Base-by-base conservation (phyloP, 2,797 vertebrate genomes). In the Rhyacichthys aspro region DNA sequence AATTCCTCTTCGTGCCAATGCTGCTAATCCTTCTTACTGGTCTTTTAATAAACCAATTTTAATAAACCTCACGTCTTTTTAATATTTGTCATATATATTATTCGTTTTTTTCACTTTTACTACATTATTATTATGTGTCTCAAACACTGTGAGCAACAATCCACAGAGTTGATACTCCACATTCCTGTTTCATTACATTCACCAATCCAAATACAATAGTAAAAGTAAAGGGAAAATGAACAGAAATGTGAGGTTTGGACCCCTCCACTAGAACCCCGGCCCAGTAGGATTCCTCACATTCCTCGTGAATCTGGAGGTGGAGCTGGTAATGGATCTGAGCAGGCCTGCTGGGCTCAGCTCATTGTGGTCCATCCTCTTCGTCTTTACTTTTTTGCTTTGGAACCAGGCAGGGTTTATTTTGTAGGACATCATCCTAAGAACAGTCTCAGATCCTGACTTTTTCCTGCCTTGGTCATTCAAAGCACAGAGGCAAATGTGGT, bases 241-340 rank as follows among this genome's bases (percentile, higher is more conserved):
- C 63, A 79, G 82, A 63, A 45, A 64, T 79, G 85, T 87, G 87
- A 87, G 86, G 85, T 86, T 90, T 90, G 86, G 83, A 90, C 81
- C 86, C 85, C 86, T 77, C 65, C 67, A 74, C 84, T 28, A 72
- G 85, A 87, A 87, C 84, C 82, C 86, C 84, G 74, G 86, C 84
- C 85, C 86, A 86, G 85, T 74, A 63, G 85, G 87, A 93, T 92
- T 93, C 89, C 78, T 88, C 70, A 86, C 89, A 94, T 94, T 92
- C 90, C 89, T 87, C 83, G 84, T 77, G 82, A 86, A 90, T 78
- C 84, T 86, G 78, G 80, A 88, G 75, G 82, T 85, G 77, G 81
- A 88, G 75, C 83, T 82, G 76, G 86, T 91, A 90, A 90, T 86
- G 83, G 86, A 90, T 89, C 88, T 88, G 84, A 88, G 83, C 78